phyloP scores from a whole-genome alignment of 2,113 vertebrate genomes.

The Bubo scandiacus region DNA sequence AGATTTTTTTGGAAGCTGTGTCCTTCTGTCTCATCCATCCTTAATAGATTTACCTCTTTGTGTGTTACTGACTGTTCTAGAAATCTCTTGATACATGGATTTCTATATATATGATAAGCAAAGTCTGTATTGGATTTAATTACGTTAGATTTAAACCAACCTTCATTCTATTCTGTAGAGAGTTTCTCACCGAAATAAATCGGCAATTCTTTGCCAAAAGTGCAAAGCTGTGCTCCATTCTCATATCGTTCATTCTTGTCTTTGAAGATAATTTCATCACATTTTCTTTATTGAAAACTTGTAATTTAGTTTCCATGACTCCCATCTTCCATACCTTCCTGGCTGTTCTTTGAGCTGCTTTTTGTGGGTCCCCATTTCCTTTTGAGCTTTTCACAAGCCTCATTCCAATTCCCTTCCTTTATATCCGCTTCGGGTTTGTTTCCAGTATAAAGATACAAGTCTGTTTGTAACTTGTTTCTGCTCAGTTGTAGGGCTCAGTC shows the following conservation, averaged over 20 bases:
- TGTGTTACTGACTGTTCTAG: neutral
- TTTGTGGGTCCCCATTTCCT: neutral
- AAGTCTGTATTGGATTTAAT: neutral
- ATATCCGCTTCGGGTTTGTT: neutral
- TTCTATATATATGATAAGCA: neutral
- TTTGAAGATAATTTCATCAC: neutral
- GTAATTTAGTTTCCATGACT: conserved; percentile 11
- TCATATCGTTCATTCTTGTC: neutral
- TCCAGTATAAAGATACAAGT: too few relatives aligned
- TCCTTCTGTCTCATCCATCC: neutral
- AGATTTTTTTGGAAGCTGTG: neutral
- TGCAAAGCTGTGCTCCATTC: neutral
- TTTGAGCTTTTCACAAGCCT: neutral
- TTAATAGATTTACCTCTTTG: neutral
- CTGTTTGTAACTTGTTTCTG: neutral
- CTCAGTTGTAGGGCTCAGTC: neutral
- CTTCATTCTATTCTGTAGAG: neutral
- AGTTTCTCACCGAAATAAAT: neutral
- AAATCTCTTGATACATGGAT: neutral
- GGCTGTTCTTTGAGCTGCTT: neutral
- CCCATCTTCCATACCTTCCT: neutral
- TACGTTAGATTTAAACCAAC: neutral
- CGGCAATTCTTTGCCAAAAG: neutral
- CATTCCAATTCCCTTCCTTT: neutral
- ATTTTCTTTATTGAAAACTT: neutral